phyloP scores from a whole-genome alignment of 2,888 invertebrate genomes.

The Drosophila hamatofila region DNA sequence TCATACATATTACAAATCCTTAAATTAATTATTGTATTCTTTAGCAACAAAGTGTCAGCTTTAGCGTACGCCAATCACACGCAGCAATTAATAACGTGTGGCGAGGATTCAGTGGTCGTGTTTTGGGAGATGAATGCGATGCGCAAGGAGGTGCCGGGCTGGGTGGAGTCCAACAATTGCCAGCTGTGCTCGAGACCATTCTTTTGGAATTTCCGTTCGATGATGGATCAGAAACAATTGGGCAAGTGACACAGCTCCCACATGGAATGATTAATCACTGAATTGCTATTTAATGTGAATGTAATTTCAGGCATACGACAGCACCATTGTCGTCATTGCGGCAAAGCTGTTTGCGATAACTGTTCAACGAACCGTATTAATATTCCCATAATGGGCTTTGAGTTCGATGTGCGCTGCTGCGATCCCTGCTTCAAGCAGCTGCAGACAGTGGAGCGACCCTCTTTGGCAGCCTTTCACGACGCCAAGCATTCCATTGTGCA shows the following conservation, averaged over 20 bases:
- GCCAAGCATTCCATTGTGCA: slow-evolving; percentile 95
- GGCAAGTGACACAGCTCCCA: slow-evolving; percentile 79
- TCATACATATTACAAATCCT: neutral
- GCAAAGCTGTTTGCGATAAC: slow-evolving; percentile 96
- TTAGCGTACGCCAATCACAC: slow-evolving; percentile 93
- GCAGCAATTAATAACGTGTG: slow-evolving; percentile 93
- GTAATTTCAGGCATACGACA: slow-evolving; percentile 88
- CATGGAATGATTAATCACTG: neutral
- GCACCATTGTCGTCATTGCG: slow-evolving; percentile 97
- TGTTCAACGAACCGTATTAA: slow-evolving; percentile 95
- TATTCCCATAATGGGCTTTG: slow-evolving; percentile 98
- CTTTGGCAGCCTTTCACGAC: slow-evolving; percentile 97
- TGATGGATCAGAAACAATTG: slow-evolving; percentile 98
- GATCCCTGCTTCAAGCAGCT: slow-evolving; percentile 94
- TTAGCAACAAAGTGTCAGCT: slow-evolving; percentile 95
- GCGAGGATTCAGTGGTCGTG: slow-evolving; percentile 96
- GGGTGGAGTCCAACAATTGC: slow-evolving; percentile 97
- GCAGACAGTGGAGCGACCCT: slow-evolving; percentile 94
- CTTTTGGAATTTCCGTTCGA: slow-evolving; percentile 99
- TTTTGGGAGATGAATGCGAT: slow-evolving; percentile 97
- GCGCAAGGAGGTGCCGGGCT: slow-evolving; percentile 96
- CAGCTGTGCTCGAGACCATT: slow-evolving; percentile 97
- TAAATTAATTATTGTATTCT: neutral
- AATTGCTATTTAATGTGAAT: neutral
- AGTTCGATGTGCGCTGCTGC: slow-evolving; percentile 98